Percentiles rank a stretch among this genome's conserved stretches.
phyloP scores from a whole-genome alignment of 2,113 vertebrate species.

The Semicossyphus pulcher region DNA sequence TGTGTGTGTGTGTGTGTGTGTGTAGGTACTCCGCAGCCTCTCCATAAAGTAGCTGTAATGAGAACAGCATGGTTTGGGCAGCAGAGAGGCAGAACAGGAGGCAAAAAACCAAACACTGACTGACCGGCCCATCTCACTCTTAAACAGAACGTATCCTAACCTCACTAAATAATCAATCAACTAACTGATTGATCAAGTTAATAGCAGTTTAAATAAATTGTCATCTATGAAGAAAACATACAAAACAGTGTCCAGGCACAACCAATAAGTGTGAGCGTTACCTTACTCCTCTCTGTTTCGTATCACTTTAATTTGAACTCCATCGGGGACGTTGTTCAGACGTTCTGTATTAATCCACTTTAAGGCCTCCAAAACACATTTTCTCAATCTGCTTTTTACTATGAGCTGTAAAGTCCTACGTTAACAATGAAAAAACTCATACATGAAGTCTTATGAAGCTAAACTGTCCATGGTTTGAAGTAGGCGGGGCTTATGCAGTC shows the following conservation, averaged over 20 bases:
- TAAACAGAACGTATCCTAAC: slow-evolving; percentile 10
- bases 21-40: slow-evolving; percentile 7
- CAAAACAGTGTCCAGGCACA: slow-evolving; percentile 6
- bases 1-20: slow-evolving; percentile 29
- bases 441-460: too few relatives aligned
- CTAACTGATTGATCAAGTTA: neutral
- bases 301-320: slow-evolving; percentile 2
- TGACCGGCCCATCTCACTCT: slow-evolving; percentile 13
- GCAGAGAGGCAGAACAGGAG: slow-evolving; percentile 15
- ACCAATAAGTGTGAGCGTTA: neutral
- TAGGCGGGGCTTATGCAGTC: too few relatives aligned
- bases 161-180: slow-evolving; percentile 14
- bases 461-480: too few relatives aligned
- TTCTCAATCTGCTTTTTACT: neutral
- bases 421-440: too few relatives aligned
- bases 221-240: neutral
- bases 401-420: neutral
- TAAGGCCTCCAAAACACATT: neutral
- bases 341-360: neutral
- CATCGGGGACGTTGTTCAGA: neutral
- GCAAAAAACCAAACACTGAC: neutral
- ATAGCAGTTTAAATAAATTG: neutral
- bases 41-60: slow-evolving; percentile 60
- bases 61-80: slow-evolving; percentile 64
- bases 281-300: neutral